Conservation (phyloP, 2,113 vertebrate species). For the Takifugu bimaculatus region DNA sequence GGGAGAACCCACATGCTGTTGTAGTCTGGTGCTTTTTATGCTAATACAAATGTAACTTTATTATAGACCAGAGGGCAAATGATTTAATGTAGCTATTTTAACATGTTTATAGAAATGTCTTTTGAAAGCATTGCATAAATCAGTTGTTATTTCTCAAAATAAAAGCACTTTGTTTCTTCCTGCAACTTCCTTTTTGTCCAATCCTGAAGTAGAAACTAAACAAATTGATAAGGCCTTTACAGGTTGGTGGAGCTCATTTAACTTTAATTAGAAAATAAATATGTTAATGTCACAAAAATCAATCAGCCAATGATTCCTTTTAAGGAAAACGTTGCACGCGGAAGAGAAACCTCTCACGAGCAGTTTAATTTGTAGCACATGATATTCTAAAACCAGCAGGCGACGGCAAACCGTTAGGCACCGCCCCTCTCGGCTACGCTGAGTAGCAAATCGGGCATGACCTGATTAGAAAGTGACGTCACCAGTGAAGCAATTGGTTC, state of each 20-base stretch:
- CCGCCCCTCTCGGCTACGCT: constrained; percentile 33
- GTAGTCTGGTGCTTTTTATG: neutral
- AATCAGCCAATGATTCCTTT: constrained; percentile 1
- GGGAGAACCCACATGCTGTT: neutral
- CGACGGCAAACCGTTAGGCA: neutral
- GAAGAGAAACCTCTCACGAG: neutral
- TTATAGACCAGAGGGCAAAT: no score
- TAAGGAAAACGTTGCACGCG: constrained; percentile 4
- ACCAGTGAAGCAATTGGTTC: constrained; percentile 33
- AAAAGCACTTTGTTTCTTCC: no score
- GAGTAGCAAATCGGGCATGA: neutral
- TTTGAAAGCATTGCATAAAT: no score
- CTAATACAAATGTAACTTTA: neutral
- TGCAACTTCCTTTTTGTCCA: no score
- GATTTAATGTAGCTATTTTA: no score
- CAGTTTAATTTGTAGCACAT: neutral
- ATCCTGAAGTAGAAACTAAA: no score
- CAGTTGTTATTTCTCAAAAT: no score
- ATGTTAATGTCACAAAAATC: neutral
- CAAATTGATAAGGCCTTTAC: no score
- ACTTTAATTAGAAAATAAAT: neutral
- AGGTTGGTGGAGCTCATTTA: no score
- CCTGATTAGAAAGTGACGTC: constrained; percentile 41
- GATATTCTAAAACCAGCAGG: neutral
- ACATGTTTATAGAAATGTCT: no score